phyloP scores from a whole-genome alignment of 2,797 vertebrate species.

The Gymnoscopelus microlampas region DNA sequence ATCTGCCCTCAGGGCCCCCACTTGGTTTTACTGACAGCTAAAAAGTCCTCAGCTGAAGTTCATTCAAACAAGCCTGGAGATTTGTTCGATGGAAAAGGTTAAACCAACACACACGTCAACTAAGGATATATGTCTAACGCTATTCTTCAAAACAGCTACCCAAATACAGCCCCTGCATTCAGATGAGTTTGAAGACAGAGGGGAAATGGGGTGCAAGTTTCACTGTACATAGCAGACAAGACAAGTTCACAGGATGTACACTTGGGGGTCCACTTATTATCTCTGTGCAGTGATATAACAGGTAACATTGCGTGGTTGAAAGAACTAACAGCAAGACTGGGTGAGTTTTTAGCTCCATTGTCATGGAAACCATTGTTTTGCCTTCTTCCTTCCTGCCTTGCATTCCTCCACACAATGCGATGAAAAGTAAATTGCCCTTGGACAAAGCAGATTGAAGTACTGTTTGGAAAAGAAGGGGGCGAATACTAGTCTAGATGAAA shows the following conservation, averaged over 20 bases:
- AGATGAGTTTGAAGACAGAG: conserved; percentile 22
- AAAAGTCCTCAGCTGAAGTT: conserved; percentile 56
- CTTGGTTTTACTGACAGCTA: conserved; percentile 63
- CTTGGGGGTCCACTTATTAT: neutral
- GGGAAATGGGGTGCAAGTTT: neutral
- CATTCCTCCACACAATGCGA: conserved; percentile 81
- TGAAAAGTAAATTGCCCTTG: conserved; percentile 84
- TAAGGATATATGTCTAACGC: conserved; percentile 43
- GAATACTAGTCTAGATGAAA: conserved; percentile 70
- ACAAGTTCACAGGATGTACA: neutral
- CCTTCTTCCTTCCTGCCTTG: conserved; percentile 80
- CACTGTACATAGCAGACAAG: conserved; percentile 2
- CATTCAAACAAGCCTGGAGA: conserved; percentile 46
- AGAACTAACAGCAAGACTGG: too few relatives aligned
- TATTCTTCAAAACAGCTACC: conserved; percentile 13
- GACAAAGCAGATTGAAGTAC: conserved; percentile 77
- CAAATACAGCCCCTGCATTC: conserved; percentile 26
- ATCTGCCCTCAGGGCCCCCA: conserved; percentile 67
- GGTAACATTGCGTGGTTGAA: neutral
- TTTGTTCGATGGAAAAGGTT: conserved; percentile 48
- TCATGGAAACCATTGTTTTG: conserved; percentile 82
- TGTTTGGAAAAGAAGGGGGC: conserved; percentile 72
- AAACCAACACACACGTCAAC: conserved; percentile 50
- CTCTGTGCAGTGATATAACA: conserved; percentile 6
- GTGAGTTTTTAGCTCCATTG: conserved; percentile 44